These are phyloP conservation scores for Copidosoma aretas DNA, from an alignment of 2,888 invertebrate species.

Conservation along the genomic window DNA sequence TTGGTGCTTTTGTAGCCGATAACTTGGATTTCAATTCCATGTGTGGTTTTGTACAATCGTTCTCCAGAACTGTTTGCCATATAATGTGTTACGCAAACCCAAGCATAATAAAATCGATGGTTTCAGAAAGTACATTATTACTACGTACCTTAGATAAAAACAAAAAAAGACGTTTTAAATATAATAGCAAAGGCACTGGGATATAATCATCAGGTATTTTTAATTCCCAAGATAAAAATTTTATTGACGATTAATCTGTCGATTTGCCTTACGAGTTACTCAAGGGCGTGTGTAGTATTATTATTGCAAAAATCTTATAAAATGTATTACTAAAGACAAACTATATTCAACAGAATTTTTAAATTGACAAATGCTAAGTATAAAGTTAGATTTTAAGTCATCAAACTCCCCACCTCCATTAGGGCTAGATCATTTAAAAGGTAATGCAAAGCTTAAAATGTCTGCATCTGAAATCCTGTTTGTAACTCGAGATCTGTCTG, in stretches of 20 bases:
- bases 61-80: not conserved
- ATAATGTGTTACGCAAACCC: not conserved
- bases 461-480: not conserved
- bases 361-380: not conserved
- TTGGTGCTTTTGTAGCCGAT: not conserved
- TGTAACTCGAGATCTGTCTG: not conserved
- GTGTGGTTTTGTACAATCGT: not conserved
- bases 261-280: not conserved
- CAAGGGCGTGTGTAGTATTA: not conserved
- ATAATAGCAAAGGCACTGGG: not conserved
- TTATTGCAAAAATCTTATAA: not conserved
- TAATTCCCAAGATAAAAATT: not conserved
- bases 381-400: not conserved
- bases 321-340: not conserved
- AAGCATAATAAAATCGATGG: not conserved
- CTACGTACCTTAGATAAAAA: not conserved
- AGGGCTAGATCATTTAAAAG: not conserved
- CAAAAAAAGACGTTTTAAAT: not conserved
- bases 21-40: not conserved
- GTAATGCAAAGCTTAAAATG: conserved; percentile 1
- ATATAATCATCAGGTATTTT: not conserved
- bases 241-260: not conserved
- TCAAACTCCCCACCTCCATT: not conserved
- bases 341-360: not conserved
- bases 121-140: not conserved